A percentile compares a stretch with the other conserved stretches of the same genome.
Evolutionary conservation across 2,888 invertebrate genomes (phyloP).

Genomic region (Acanthosepion esculentum): DNA sequence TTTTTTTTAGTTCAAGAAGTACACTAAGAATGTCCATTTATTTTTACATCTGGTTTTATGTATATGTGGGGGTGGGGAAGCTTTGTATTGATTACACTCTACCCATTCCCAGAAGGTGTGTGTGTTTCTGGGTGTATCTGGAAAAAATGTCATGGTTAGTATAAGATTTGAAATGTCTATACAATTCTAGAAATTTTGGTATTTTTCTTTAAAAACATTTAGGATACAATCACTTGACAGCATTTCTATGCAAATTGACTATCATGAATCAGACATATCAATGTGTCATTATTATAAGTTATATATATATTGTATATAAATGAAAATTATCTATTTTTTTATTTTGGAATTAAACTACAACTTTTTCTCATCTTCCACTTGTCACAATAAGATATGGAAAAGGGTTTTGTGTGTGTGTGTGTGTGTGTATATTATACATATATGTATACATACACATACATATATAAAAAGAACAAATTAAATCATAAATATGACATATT

Average conservation of each 20-base stretch:
- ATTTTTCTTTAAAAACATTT: background rate
- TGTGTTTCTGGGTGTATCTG: too few relatives aligned
- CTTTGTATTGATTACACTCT: too few relatives aligned
- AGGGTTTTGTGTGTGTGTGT: background rate
- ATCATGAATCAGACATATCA: background rate
- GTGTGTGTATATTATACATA: background rate
- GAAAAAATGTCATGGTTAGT: too few relatives aligned
- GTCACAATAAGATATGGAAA: background rate
- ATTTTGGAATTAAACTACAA: background rate
- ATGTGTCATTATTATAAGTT: background rate
- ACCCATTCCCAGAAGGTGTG: too few relatives aligned
- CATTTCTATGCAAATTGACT: background rate
- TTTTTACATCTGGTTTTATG: too few relatives aligned
- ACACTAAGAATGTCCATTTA: too few relatives aligned
- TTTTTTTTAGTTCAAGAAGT: too few relatives aligned
- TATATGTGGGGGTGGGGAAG: too few relatives aligned
- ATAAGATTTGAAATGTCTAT: too few relatives aligned
- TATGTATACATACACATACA: background rate
- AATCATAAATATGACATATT: too few relatives aligned
- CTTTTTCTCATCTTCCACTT: background rate
- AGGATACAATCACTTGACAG: background rate
- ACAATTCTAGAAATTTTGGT: too few relatives aligned
- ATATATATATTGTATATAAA: background rate
- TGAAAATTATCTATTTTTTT: background rate
- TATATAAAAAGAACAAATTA: background rate